Evolutionary conservation across 1,140 invertebrate genomes (phyloP).

Genomic region (Drosophila bipectinata): DNA sequence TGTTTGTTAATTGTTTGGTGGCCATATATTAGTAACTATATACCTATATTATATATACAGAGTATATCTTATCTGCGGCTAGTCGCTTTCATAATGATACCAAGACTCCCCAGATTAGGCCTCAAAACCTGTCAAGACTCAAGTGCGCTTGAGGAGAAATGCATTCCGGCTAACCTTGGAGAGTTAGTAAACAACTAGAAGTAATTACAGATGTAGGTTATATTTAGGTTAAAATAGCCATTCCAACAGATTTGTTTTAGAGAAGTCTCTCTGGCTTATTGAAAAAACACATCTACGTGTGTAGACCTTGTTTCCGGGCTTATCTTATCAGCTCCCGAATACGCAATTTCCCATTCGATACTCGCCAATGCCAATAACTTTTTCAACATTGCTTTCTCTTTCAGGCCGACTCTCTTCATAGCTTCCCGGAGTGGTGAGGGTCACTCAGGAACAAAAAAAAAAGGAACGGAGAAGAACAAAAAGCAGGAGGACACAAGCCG

Average conservation of each 20-base stretch:
- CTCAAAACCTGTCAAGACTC: slow-evolving; percentile 11
- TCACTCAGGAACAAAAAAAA: slow-evolving; percentile 12
- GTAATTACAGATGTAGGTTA: background rate
- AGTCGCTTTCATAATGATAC: slow-evolving; percentile 35
- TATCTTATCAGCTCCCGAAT: slow-evolving; percentile 37
- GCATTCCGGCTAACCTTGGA: background rate
- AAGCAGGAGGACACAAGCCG: slow-evolving; percentile 10
- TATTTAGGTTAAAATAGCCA: background rate
- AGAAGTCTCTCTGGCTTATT: background rate
- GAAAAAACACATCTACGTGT: slow-evolving; percentile 15
- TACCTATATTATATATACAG: slow-evolving; percentile 18
- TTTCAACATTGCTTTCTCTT: slow-evolving; percentile 33
- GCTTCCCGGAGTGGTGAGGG: slow-evolving; percentile 20
- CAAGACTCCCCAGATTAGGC: slow-evolving; percentile 22
- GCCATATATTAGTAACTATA: slow-evolving; percentile 22
- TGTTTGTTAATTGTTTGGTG: slow-evolving; percentile 7
- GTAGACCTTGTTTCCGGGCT: slow-evolving; percentile 8
- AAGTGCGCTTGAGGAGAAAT: slow-evolving; percentile 18
- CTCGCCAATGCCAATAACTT: slow-evolving; percentile 14
- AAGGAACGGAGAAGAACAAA: slow-evolving; percentile 2
- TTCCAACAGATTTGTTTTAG: background rate
- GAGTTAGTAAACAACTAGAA: background rate
- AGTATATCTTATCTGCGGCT: slow-evolving; percentile 35
- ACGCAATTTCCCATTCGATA: slow-evolving; percentile 34
- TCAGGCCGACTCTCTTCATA: slow-evolving; percentile 19